phyloP scores from a whole-genome alignment of 2,888 invertebrate species.

The Machimus atricapillus region DNA sequence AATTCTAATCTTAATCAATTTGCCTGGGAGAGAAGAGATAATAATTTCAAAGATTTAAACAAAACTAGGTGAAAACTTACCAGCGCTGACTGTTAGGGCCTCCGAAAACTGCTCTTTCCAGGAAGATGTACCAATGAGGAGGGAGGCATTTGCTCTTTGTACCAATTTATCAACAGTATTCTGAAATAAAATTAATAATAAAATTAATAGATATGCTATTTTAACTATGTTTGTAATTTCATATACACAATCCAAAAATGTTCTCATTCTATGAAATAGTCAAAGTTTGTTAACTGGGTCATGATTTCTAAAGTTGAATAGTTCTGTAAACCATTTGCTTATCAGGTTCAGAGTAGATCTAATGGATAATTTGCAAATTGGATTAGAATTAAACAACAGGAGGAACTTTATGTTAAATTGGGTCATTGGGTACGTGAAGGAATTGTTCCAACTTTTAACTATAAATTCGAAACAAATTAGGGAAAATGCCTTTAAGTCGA shows the following conservation, averaged over 20 bases:
- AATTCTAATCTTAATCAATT: neutral
- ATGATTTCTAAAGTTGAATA: neutral
- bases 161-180: conserved; percentile 98
- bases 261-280: neutral
- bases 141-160: conserved; percentile 94
- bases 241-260: too few relatives aligned
- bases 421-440: neutral
- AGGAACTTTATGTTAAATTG: neutral
- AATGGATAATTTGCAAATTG: neutral
- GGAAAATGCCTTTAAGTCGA: neutral
- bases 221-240: neutral
- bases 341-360: neutral
- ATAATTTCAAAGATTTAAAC: neutral
- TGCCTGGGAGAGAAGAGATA: neutral
- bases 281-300: neutral
- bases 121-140: conserved; percentile 93
- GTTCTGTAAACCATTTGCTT: neutral
- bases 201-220: neutral
- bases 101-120: conserved; percentile 99
- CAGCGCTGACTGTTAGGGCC: conserved; percentile 92
- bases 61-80: conserved; percentile 61
- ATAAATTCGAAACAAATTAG: neutral
- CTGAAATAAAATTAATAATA: conserved; percentile 64
- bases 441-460: neutral
- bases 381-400: neutral